Evolutionary conservation across 1,140 invertebrate species (phyloP), one percentile per base, ranked within the genome.

Genomic region (Acromyrmex heyeri): DNA sequence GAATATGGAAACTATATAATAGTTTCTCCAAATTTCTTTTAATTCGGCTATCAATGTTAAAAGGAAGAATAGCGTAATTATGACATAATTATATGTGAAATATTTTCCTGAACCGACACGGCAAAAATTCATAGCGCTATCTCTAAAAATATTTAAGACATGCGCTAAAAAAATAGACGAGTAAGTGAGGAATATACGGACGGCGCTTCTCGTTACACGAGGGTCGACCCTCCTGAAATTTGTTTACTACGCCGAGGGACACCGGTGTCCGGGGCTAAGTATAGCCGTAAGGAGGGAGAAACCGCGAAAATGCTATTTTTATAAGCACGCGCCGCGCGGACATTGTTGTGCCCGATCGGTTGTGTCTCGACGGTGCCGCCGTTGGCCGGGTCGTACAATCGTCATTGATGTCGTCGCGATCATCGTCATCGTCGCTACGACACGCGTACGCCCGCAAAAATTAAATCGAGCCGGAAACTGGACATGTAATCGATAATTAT

Each of bases 281-380:
- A 81, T 87, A 91, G 83, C 85, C 76, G 73, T 72, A 81, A 76
- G 81, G 79, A 73, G 62, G 69, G 70, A 88, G 90, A 79, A 92
- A 91, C 85, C 87, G 83, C 85, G 91, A 91, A 92, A 92, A 91
- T 88, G 90, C 91, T 92, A 92, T 92, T 92, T 92, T 92, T 92
- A 92, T 85, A 76, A 92, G 91, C 79, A 76, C 76, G 69, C 75
- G 72, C 55, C 81, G 65, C 83, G 86, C 86, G 87, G 83, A 91
- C 88, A 91, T 90, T 91, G 91, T 89, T 89, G 67, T 83, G 85
- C 82, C 82, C 77, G 61, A 90, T 50, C 83, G 57, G 16, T 64
- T 61, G 75, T 78, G 77, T 70, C 77, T 82, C 55, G 77, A 27
- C 85, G 70, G 50, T 65, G 61, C 21, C 44, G 50, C 64, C 65